These are phyloP conservation scores for Ploceus nigricollis DNA, from an alignment of 2,113 vertebrate genomes.

Conservation along the genomic window DNA sequence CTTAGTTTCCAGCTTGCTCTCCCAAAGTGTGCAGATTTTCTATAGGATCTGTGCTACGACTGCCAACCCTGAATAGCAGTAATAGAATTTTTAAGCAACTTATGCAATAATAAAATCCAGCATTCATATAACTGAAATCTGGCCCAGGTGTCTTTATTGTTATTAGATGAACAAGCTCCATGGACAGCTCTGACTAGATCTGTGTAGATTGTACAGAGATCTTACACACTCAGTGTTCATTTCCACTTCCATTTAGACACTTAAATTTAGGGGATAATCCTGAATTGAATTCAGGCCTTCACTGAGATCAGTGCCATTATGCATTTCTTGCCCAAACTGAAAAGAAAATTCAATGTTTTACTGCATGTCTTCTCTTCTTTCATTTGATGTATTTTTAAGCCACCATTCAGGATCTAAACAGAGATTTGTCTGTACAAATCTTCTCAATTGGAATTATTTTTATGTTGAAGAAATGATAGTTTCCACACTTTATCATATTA, in stretches of 20 bases:
- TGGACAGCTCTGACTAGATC: not conserved
- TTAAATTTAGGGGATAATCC: not conserved
- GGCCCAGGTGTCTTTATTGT: not conserved
- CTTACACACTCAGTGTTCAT: not conserved
- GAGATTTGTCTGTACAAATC: not conserved
- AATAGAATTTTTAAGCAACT: not conserved
- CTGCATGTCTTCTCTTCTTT: not conserved
- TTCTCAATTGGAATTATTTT: not conserved
- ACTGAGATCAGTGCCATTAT: not conserved
- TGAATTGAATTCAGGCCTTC: not conserved
- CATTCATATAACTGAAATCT: not conserved
- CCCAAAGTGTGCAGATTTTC: not conserved
- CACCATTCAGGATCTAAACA: not conserved
- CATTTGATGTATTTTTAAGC: not conserved
- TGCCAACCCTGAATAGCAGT: not conserved
- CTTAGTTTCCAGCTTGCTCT: not conserved
- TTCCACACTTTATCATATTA: not conserved
- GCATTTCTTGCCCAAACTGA: not conserved
- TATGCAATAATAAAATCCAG: not conserved
- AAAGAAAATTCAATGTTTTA: not conserved
- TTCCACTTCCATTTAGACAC: not conserved
- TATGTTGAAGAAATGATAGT: not conserved
- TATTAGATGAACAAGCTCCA: not conserved
- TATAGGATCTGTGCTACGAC: not conserved
- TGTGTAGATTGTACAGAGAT: accelerated